Evolutionary conservation across 2,113 vertebrate species (phyloP), one percentile per base, ranked within the genome.

Genomic region (Melanotaenia duboulayi): DNA sequence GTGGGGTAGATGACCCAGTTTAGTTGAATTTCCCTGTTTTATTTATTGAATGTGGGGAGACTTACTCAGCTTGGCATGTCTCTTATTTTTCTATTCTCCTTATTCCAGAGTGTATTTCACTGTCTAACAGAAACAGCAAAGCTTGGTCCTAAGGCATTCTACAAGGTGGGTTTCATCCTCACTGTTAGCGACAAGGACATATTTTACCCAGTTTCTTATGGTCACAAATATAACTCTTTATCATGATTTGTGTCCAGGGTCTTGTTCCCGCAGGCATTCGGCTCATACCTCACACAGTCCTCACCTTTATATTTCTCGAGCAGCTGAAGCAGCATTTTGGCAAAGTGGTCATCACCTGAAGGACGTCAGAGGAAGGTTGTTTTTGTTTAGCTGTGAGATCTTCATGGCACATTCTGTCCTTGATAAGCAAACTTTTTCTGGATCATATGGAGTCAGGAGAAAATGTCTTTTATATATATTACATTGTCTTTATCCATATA

Each of bases 81-180:
- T 57, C 65, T 20, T 58, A 24, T 64, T n/a, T 50, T 46, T 60
- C 40, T 90, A 59, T 74, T 71, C 17, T 56, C 74, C 72, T n/a
- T 57, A 77, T 80, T 82, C 24, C 76, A 96, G 95, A 94, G 94
- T 0, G 91, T 97, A 3, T 12, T 83, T 16, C 94, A 95, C 86
- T 96, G 95, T 28, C 87, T 95, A 7, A 1, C 88, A 72, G 95
- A 96, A 78, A 96, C 93, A 0, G 94, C 94, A 0, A 95, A 92
- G 80, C 94, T 96, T 0, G 94, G 95, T 35, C 95, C 92, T 0
- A 72, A 92, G 58, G 95, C 94, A 9, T 96, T 98, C 71, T 96
- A 95, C 87, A 96, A 96, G 95, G 95, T 96, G 76, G 78, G 17
- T 57, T 32, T 61, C 24, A 42, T 23, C 12, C 42, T 65, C 11